Evolutionary conservation across 2,113 vertebrate species (phyloP), one percentile per base, ranked within the genome.

Genomic region (Brienomyrus brachyistius): DNA sequence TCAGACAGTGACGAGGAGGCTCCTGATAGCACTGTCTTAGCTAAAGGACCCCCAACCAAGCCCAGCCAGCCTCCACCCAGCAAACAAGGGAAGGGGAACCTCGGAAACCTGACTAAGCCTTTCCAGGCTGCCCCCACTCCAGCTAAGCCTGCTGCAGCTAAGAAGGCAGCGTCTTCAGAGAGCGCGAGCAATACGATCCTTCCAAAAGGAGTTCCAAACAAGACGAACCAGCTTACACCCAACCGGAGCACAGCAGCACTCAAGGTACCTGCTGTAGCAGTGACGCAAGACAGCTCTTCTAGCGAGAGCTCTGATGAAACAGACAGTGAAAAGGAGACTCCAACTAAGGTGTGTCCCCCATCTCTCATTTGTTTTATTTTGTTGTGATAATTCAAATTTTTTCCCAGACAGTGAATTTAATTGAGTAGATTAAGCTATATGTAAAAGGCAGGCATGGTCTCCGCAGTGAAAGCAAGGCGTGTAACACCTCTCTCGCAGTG

Each of bases 1-100:
- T 91, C 90, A 15, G 88, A 89, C 4, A 89, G 84, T 52, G 85
- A 70, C 19, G 45, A 88, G 74, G 90, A 91, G 23, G 3, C 51
- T 51, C 85, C 70, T 43, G n/a, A 74, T 47, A 52, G 66, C 17
- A 40, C 59, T 5, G 2, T 21, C 15, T 83, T 50, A 19, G 59
- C 54, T 1, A 91, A 89, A 89, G 56, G 15, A 10, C 4, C 50
- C n/a, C 43, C 31, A 87, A 17, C 1, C 23, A 91, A 92, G 84
- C 9, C 21, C 8, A 48, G 3, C 45, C 82, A 47, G 19, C 45
- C 82, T 23, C 35, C 35, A 23, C 45, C 19, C 45, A 84, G 48
- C 43, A 84, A 13, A 21, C 82, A n/a, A 47, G 45, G 19, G 21
- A 47, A 84, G 40, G 7, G 9, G 19, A 84, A 45, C 43, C 45